Conservation (phyloP, 2,888 invertebrate genomes). For the Catocala sponsa region DNA sequence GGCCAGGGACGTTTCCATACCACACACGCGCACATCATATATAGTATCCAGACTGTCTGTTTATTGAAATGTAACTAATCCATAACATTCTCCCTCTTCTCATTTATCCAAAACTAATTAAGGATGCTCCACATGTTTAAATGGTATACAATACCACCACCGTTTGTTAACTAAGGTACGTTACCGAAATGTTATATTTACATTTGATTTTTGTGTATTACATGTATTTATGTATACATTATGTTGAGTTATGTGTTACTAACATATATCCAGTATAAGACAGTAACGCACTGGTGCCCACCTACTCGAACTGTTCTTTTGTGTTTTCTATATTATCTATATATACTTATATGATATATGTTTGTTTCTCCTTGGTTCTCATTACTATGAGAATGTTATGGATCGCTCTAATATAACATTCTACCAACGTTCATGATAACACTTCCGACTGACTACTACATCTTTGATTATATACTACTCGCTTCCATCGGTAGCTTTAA, state of each 20-base stretch:
- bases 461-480: slow-evolving; percentile 59
- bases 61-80: slow-evolving; percentile 85
- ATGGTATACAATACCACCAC: slow-evolving; percentile 85
- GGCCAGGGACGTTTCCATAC: slow-evolving; percentile 61
- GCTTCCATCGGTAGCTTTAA: slow-evolving; percentile 83
- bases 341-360: slow-evolving; percentile 42
- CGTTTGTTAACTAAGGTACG: slow-evolving; percentile 86
- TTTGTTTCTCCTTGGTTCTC: slow-evolving; percentile 45
- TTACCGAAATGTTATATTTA: slow-evolving; percentile 79
- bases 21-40: slow-evolving; percentile 60
- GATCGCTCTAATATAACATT: slow-evolving; percentile 73
- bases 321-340: slow-evolving; percentile 40
- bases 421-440: slow-evolving; percentile 39
- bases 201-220: slow-evolving; percentile 82
- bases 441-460: slow-evolving; percentile 49
- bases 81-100: slow-evolving; percentile 88
- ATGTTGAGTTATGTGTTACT: slow-evolving; percentile 75
- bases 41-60: slow-evolving; percentile 64
- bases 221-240: slow-evolving; percentile 69
- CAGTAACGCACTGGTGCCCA: slow-evolving; percentile 81
- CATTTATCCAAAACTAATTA: slow-evolving; percentile 87
- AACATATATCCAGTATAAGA: slow-evolving; percentile 64
- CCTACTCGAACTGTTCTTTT: slow-evolving; percentile 45
- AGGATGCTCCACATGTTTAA: slow-evolving; percentile 86
- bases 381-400: slow-evolving; percentile 81